phyloP scores from a whole-genome alignment of 2,888 invertebrate species.

The Clostera curtula region DNA sequence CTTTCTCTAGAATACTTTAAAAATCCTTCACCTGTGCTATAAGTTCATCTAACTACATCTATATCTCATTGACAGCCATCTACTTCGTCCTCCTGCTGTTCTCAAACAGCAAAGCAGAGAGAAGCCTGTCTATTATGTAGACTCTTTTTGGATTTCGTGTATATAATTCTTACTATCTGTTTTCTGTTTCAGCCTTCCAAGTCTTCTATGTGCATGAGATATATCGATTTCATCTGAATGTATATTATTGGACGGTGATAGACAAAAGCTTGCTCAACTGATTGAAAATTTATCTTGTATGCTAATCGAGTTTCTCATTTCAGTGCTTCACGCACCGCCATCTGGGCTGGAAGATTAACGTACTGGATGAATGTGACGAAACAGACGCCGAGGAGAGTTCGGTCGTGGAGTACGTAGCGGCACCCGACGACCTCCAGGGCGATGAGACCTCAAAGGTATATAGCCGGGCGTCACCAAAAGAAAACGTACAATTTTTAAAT shows the following conservation, averaged over 20 bases:
- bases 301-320: conserved; percentile 28
- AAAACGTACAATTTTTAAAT: too few species aligned
- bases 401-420: conserved; percentile 52
- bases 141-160: conserved; percentile 39
- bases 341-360: conserved; percentile 96
- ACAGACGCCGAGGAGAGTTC: conserved; percentile 72
- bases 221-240: conserved; percentile 35
- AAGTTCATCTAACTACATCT: too few species aligned
- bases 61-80: too few species aligned
- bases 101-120: too few species aligned
- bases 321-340: conserved; percentile 95
- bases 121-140: too few species aligned
- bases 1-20: too few species aligned
- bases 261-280: conserved; percentile 14
- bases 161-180: conserved; percentile 61
- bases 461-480: conserved; percentile 77
- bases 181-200: conserved; percentile 73
- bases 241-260: conserved; percentile 42
- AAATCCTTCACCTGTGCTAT: too few species aligned
- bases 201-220: conserved; percentile 69
- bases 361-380: conserved; percentile 86
- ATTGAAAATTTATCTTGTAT: neutral
- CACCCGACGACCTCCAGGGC: conserved; percentile 47
- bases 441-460: conserved; percentile 79
- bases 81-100: too few species aligned